Evolutionary conservation across 2,797 vertebrate species (phyloP), one percentile per base, ranked within the genome.

Genomic region (Agapornis canus): DNA sequence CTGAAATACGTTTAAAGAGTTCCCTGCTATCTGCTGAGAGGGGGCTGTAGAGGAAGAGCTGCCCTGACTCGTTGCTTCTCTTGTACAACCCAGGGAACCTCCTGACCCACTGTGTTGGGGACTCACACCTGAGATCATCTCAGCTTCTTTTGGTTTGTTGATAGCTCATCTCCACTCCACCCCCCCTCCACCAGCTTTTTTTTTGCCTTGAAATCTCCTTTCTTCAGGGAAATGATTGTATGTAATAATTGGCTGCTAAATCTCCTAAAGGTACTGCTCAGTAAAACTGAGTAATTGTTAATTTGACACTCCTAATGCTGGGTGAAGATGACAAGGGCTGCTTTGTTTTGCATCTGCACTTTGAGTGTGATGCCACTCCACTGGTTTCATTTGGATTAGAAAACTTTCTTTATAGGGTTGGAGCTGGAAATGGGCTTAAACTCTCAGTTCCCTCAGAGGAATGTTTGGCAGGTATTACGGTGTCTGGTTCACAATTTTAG

Each of bases 171-270:
- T 29, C 2, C 3, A 2, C 9, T 4, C 3, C 6, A 3, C 4
- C 4, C 2, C 2, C 6, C 35, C 1, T 9, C 10, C 10, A 9
- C 9, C 20, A 6, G 3, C 39, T 63, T n/a, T 4, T 32, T 32
- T 93, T 77, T 1, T 35, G 2, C 31, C 20, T 51, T 66, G 19
- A 84, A 68, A 40, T 20, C n/a, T 69, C 22, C 8, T 89, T 84
- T 89, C 31, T 68, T 82, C 32, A 82, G 43, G 64, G 45, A 87
- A 68, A 31, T 43, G 4, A 31, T 20, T 73, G 14, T 51, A n/a
- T 73, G 32, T 70, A 52, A 54, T 80, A 87, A 80, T 64, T 85
- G 75, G 19, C 68, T 93, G 64, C 87, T 94, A 82, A 92, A 80
- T 65, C 23, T 77, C 80, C 64, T 45, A 32, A 78, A 89, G 72